phyloP scores from a whole-genome alignment of 2,113 vertebrate genomes.

The Hemichromis elongatus region DNA sequence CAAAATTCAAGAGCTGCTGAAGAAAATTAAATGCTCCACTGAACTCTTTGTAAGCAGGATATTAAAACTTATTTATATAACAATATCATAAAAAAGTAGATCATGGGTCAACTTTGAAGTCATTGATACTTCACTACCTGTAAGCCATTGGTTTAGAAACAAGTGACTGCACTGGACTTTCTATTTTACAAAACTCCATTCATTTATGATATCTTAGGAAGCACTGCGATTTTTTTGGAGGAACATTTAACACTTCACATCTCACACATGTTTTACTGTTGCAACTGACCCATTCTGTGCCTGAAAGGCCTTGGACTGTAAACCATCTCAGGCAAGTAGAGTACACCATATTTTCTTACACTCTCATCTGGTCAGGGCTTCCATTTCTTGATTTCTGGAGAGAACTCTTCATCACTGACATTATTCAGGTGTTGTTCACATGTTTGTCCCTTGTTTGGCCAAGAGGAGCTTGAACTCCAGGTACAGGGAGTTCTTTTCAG shows the following conservation, averaged over 20 bases:
- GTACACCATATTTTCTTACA: background rate
- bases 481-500: background rate
- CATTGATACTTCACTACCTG: background rate
- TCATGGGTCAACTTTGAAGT: background rate
- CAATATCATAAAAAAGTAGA: background rate
- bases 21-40: background rate
- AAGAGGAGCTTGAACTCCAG: background rate
- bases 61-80: background rate
- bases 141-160: background rate
- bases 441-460: background rate
- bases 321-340: background rate
- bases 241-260: background rate
- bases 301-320: background rate
- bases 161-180: background rate
- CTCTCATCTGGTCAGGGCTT: background rate
- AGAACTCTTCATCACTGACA: background rate
- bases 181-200: background rate
- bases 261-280: background rate
- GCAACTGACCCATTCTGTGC: background rate
- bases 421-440: background rate
- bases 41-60: background rate
- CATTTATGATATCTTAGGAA: background rate
- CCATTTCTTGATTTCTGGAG: background rate
- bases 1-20: background rate
- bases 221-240: background rate